These are phyloP conservation scores for Noturus placidus DNA, from an alignment of 2,113 vertebrate species.

Conservation along the genomic window DNA sequence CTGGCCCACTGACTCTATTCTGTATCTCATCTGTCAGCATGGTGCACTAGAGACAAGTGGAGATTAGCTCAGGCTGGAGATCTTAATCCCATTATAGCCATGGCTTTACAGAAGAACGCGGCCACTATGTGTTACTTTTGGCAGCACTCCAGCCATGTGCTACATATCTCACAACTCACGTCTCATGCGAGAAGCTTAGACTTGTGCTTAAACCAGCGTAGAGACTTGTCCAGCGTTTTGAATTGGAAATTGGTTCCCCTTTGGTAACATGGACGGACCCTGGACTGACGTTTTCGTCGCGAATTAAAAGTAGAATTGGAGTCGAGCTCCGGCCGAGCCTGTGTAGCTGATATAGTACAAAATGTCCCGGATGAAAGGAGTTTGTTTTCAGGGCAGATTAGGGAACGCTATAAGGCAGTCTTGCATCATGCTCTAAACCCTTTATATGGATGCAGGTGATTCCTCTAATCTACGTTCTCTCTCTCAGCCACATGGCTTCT, in stretches of 20 bases:
- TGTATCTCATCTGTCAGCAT: slow-evolving; percentile 60
- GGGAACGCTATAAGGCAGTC: slow-evolving; percentile 37
- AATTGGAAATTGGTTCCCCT: too few species aligned
- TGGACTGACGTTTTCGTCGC: neutral
- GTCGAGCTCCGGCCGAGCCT: neutral
- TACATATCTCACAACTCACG: neutral
- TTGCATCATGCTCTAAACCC: slow-evolving; percentile 45
- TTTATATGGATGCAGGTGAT: slow-evolving; percentile 44
- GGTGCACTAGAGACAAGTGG: slow-evolving; percentile 59
- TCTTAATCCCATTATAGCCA: slow-evolving; percentile 74
- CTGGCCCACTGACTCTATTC: slow-evolving; percentile 48
- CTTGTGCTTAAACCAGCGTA: neutral
- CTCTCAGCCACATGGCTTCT: slow-evolving; percentile 44
- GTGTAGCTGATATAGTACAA: neutral
- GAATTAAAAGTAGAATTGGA: neutral
- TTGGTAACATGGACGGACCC: neutral
- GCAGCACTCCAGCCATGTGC: slow-evolving; percentile 25
- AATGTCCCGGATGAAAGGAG: slow-evolving; percentile 15
- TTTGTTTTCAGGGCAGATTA: slow-evolving; percentile 24
- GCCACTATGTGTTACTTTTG: slow-evolving; percentile 60
- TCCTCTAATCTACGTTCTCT: slow-evolving; percentile 39
- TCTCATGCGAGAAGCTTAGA: neutral
- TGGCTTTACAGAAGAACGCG: slow-evolving; percentile 67
- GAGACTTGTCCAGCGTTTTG: neutral
- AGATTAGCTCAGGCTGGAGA: slow-evolving; percentile 72